Percentiles rank a stretch among this genome's conserved stretches.
Evolutionary conservation across 2,797 vertebrate species (phyloP).

Genomic region (Erethizon dorsatum): DNA sequence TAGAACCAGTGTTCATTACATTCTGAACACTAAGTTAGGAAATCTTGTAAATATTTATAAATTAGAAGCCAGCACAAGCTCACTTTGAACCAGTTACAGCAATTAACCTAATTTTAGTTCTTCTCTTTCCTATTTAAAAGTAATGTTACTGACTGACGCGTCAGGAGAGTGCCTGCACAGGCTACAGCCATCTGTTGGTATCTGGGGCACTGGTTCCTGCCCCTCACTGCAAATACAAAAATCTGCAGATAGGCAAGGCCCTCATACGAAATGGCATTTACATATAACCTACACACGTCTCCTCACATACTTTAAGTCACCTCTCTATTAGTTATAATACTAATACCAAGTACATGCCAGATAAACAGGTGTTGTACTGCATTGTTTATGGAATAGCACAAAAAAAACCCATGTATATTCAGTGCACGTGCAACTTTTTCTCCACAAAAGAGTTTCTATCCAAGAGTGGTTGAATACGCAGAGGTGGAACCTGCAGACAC

Average conservation of each 20-base stretch:
- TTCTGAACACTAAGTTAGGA: slow-evolving; percentile 39
- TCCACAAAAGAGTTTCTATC: not conserved
- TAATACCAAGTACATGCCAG: not conserved
- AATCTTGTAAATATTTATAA: slow-evolving; percentile 64
- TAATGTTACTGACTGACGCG: not conserved
- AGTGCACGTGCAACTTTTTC: not conserved
- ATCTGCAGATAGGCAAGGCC: not conserved
- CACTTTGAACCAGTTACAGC: slow-evolving; percentile 33
- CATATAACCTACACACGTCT: not conserved
- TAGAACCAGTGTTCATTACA: slow-evolving; percentile 36
- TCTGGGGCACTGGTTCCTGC: not conserved
- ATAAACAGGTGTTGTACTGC: not conserved
- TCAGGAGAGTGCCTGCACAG: not conserved
- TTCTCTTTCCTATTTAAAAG: slow-evolving; percentile 26
- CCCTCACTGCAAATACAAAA: not conserved
- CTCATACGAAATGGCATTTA: not conserved
- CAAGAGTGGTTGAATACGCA: not conserved
- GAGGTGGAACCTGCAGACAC: not conserved
- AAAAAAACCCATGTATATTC: not conserved
- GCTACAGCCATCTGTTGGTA: not conserved
- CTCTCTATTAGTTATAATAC: not conserved
- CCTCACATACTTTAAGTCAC: not conserved
- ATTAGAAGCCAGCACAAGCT: slow-evolving; percentile 41
- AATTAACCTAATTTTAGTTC: not conserved
- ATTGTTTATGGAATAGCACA: not conserved